A percentile compares a stretch with the other conserved stretches of the same genome.
Evolutionary conservation across 2,113 vertebrate species (phyloP).

Genomic region (Hypanus sabinus): DNA sequence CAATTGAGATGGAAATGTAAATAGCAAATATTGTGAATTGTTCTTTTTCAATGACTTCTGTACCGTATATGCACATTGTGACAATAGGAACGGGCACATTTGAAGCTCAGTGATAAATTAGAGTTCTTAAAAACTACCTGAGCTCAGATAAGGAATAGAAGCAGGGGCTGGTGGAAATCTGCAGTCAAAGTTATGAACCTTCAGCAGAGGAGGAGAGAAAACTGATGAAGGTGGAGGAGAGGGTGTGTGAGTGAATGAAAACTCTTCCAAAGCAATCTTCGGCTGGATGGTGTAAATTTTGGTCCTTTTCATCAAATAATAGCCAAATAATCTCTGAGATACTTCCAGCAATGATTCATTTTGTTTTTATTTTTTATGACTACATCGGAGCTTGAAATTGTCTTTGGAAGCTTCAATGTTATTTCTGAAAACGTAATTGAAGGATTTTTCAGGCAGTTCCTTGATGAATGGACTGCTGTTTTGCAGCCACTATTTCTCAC

Average conservation of each 20-base stretch:
- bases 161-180: neutral
- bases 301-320: neutral
- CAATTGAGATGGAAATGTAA: neutral
- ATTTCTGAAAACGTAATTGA: constrained; percentile 14
- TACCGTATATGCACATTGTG: neutral
- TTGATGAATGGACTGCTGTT: neutral
- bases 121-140: neutral
- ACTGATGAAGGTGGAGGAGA: neutral
- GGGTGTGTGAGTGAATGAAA: too few species aligned
- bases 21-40: neutral
- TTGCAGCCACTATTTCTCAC: neutral
- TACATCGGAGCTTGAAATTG: neutral
- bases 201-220: neutral
- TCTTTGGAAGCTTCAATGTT: neutral
- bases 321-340: neutral
- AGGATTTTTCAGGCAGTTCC: neutral
- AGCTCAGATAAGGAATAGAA: neutral
- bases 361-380: neutral
- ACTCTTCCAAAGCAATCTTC: neutral
- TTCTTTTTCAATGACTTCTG: neutral
- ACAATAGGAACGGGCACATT: neutral
- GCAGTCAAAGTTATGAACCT: neutral
- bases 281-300: neutral
- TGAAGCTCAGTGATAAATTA: neutral
- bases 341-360: too few species aligned